Evolutionary conservation across 2,113 vertebrate species (phyloP), one percentile per base, ranked within the genome.

Genomic region (Halichoerus grypus): DNA sequence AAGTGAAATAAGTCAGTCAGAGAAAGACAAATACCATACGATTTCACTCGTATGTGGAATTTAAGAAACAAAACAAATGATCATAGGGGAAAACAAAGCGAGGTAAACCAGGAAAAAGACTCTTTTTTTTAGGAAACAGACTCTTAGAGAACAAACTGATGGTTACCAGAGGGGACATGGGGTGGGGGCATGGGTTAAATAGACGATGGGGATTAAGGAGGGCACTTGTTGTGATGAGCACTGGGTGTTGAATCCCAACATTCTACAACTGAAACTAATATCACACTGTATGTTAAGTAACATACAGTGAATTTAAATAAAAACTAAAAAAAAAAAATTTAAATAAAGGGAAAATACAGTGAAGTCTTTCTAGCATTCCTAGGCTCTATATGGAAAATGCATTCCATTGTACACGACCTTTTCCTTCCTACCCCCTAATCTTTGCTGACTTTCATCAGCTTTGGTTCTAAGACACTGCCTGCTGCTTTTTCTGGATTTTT

Each of bases 321-420:
- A 76, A 31, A 76, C 42, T 76, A 26, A 74, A 76, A 74, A 76
- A 46, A 46, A 65, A 46, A 46, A 46, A 8, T 46, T 46, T 8
- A 97, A 91, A 79, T 53, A 92, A 94, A 96, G 28, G 10, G 28
- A 33, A 96, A 94, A 76, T 83, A 76, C 5, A 95, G 55, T 79
- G 24, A 95, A 59, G 24, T 59, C 83, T 53, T 95, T 88, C 24
- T 80, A 69, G 49, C 57, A 61, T 39, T 69, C 72, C 46, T 67
- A 79, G 92, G 28, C 63, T 91, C 22, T 61, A 79, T 39, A 77
- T 31, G 39, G 86, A 94, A 97, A 96, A 79, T 51, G 55, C 31
- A 91, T 46, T 10, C 77, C 72, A 57, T 21, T 81, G 5, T 72
- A n/a, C 10, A 63, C 28, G 10, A 46, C 31, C 10, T 63, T 82